Conservation (phyloP, 2,797 vertebrate genomes). For the Urocyon cinereoargenteus region DNA sequence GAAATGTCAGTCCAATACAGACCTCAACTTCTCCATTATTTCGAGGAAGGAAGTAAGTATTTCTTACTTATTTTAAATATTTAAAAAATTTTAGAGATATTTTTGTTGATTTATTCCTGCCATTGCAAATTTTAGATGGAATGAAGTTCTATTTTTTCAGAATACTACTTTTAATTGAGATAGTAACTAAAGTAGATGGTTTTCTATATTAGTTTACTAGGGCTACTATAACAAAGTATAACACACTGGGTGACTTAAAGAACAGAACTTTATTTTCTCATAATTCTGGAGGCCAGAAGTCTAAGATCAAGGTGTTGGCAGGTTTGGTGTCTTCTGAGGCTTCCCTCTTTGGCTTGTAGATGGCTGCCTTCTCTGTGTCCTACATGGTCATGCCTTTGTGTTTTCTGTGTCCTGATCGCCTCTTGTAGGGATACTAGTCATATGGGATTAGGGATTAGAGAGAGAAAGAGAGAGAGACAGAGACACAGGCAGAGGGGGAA, state of each 20-base stretch:
- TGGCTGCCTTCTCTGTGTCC: background rate
- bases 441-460: background rate
- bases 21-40: conserved; percentile 69
- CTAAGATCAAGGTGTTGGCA: background rate
- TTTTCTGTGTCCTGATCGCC: conserved; percentile 15
- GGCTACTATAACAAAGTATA: background rate
- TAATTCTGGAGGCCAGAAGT: background rate
- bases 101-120: conserved; percentile 8
- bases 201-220: conserved; percentile 41
- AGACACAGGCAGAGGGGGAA: no score
- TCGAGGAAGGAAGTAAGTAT: conserved; percentile 91
- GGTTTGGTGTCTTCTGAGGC: background rate
- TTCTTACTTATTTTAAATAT: conserved; percentile 65
- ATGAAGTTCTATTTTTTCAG: conserved; percentile 48
- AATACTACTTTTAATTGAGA: conserved; percentile 40
- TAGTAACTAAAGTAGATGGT: background rate
- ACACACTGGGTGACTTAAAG: background rate
- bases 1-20: conserved; percentile 76
- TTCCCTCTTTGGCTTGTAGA: background rate
- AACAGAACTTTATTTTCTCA: conserved; percentile 40
- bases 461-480: no score
- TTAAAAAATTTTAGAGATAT: conserved; percentile 17
- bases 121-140: conserved; percentile 12
- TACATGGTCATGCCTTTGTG: background rate
- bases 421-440: background rate